A percentile compares a stretch with the other conserved stretches of the same genome.
phyloP scores from a whole-genome alignment of 2,113 vertebrate genomes.

The Marmota flaviventris region DNA sequence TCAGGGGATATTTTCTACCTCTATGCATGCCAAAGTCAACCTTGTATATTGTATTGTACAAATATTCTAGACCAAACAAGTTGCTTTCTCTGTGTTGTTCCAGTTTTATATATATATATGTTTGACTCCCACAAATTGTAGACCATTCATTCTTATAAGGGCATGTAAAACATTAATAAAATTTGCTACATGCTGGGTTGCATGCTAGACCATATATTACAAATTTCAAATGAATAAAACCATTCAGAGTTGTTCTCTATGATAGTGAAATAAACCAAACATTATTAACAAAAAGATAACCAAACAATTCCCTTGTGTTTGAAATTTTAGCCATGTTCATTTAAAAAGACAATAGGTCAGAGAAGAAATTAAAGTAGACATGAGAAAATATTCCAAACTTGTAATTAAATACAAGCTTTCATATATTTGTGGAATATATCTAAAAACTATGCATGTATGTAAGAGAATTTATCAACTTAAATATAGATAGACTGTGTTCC shows the following conservation, averaged over 20 bases:
- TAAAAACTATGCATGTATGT: not conserved
- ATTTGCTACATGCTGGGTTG: not conserved
- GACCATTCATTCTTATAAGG: not conserved
- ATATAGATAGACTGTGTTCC: conserved; percentile 21
- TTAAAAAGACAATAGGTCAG: conserved; percentile 41
- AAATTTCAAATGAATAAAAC: conserved; percentile 52
- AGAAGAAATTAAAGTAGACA: not conserved
- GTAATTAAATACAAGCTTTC: not conserved
- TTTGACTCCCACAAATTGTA: conserved; percentile 1
- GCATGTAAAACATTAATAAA: conserved; percentile 36
- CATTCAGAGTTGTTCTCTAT: not conserved
- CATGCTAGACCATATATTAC: not conserved
- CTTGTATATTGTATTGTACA: not conserved
- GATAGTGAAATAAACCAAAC: not conserved
- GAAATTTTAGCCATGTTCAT: not conserved
- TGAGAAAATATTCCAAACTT: conserved; percentile 39
- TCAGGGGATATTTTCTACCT: conserved; percentile 21
- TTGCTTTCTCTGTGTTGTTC: not conserved
- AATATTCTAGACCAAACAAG: not conserved
- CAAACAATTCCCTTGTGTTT: not conserved
- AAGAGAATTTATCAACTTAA: conserved; percentile 40
- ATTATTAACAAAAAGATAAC: conserved; percentile 33
- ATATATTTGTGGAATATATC: not conserved
- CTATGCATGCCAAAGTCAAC: not conserved
- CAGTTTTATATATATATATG: not conserved